Base-by-base conservation (phyloP, 2,888 invertebrate genomes). In the Sinodicranocentrus sp. region DNA sequence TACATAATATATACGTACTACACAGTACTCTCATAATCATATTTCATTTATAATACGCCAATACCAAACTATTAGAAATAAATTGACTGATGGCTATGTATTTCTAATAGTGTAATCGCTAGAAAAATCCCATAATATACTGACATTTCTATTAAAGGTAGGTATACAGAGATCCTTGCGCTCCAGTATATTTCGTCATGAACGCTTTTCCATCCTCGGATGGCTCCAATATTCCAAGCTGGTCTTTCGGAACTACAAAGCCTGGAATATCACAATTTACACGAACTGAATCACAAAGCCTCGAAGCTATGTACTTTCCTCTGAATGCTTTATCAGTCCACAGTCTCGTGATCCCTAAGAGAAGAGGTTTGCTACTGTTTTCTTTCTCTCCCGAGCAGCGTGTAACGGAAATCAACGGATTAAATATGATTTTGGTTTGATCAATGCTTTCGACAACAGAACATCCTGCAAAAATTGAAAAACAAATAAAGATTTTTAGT, bases 201-300 rank as follows among this genome's bases (percentile, higher is more conserved):
- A 88, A 88, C 8, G 70, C 61, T 39, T 79, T 71, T 54, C 88
- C 88, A 57, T 82, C 87, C 21, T 80, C 85, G 0, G 87, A 87
- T 2, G 88, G 88, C 57, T 88, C 88, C 19, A 87, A 67, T 67
- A 88, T 88, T 8, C 87, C 88, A 21, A 88, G n/a, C 57, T 85
- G 79, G 26, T 80, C 52, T 70, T 85, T 87, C 0, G 85, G 75
- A 26, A 88, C 65, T 8, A 88, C 75, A 39, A 68, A 73, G 8
- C 86, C 85, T 0, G 84, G 84, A 33, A 87, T 68, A 0, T 87
- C 85, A 70, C 68, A 79, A 57, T 86, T 70, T 52, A 85, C 71
- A 17, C 87, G 77, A 10, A 85, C 65, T 6, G 77, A 71, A 21
- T 88, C 88, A 48, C 86, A 79, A 0, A 88, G 26, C n/a, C 84